These are phyloP conservation scores for Cerastis rubricosa DNA, from an alignment of 2,888 invertebrate genomes.

Conservation along the genomic window DNA sequence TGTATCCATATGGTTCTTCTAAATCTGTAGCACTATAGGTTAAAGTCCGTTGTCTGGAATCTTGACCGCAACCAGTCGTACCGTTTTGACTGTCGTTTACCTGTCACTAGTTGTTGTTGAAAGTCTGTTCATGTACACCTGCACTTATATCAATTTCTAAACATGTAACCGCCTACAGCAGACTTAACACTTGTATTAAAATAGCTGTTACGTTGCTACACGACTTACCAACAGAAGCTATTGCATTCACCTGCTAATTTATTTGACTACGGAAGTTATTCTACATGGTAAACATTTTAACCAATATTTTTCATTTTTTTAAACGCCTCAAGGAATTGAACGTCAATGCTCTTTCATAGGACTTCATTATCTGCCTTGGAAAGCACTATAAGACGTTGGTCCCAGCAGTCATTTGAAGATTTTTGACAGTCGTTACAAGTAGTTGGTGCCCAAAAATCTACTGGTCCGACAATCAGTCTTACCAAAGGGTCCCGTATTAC, in stretches of 20 bases:
- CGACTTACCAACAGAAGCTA: background rate
- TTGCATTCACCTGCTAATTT: background rate
- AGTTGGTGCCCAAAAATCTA: too few species aligned
- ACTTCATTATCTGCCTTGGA: background rate
- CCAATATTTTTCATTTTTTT: background rate
- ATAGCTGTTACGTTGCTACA: conserved; percentile 18
- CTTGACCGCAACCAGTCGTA: too few species aligned
- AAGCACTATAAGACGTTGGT: background rate
- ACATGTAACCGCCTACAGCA: conserved; percentile 17
- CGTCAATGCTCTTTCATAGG: background rate
- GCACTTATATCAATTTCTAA: conserved; percentile 30
- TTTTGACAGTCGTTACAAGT: too few species aligned
- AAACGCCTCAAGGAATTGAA: background rate
- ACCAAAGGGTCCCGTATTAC: background rate
- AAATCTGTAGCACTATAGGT: too few species aligned
- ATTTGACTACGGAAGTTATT: background rate
- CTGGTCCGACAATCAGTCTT: too few species aligned
- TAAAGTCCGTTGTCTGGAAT: too few species aligned
- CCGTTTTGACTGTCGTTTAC: too few species aligned
- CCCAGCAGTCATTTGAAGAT: too few species aligned
- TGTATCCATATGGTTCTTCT: too few species aligned
- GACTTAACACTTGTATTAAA: conserved; percentile 16
- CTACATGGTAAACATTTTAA: background rate
- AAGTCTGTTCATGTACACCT: conserved; percentile 1
- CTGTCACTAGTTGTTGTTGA: background rate